Percentiles rank a stretch among this genome's conserved stretches.
phyloP scores from a whole-genome alignment of 2,888 invertebrate genomes.

The Cyrtodaria siliqua region DNA sequence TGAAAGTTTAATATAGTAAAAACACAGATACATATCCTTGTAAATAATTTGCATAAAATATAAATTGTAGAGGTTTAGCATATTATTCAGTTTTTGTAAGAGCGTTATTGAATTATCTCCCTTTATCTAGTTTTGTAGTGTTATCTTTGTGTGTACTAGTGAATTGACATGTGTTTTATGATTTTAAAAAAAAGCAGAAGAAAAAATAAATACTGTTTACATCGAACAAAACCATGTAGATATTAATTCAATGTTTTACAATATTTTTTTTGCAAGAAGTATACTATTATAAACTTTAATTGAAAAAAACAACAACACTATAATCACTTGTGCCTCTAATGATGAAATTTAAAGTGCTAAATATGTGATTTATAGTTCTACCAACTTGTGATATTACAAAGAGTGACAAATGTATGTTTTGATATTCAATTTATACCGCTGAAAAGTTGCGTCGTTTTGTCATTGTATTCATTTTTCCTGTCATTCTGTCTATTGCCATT shows the following conservation, averaged over 20 bases:
- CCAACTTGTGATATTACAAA: constrained; percentile 5
- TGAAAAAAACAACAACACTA: too few species aligned
- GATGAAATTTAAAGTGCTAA: not conserved
- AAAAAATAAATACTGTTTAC: too few species aligned
- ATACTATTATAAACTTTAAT: too few species aligned
- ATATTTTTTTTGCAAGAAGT: too few species aligned
- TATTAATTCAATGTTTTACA: too few species aligned
- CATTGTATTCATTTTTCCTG: constrained; percentile 2
- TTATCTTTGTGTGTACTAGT: constrained; percentile 3
- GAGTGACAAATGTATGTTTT: constrained; percentile 10
- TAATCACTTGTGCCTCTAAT: constrained; percentile 1
- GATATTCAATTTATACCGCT: constrained; percentile 18
- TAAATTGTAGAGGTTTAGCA: too few species aligned
- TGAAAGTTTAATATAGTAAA: constrained; percentile 41
- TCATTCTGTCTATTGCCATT: constrained; percentile 17
- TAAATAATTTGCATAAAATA: not conserved
- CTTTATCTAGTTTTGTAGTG: not conserved
- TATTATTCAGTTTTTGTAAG: too few species aligned
- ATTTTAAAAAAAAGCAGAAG: too few species aligned
- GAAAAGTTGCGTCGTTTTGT: constrained; percentile 9
- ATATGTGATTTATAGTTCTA: not conserved
- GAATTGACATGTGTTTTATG: not conserved
- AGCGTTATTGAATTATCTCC: too few species aligned
- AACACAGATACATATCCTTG: not conserved
- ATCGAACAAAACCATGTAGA: too few species aligned